Evolutionary conservation across 2,113 vertebrate species (phyloP), one percentile per base, ranked within the genome.

Genomic region (Ceyx cyanopectus): DNA sequence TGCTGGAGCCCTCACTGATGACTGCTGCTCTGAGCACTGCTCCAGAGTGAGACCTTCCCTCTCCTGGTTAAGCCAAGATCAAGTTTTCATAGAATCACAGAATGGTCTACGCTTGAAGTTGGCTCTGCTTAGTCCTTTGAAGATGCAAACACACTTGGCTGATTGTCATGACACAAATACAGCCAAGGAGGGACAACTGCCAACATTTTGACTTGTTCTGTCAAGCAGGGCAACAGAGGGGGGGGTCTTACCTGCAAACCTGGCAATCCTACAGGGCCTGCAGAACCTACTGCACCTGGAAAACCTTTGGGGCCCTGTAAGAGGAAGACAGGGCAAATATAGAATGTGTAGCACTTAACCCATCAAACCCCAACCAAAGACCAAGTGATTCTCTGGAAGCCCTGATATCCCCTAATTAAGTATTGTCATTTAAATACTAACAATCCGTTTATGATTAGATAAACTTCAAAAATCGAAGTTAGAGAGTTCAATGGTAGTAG

Each of bases 221-320:
- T 65, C n/a, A 45, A 54, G 5, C 58, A 77, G 9, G 27, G 37
- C 51, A 81, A 20, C 5, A 30, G 54, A 1, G 24, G 58, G 53
- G 45, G 22, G 22, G n/a, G 57, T 60, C 70, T 68, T 83, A 97
- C 90, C 92, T 53, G 93, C 34, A 95, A 68, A 61, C 98, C 99
- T 58, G 97, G 95, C 12, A 77, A 94, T 68, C 99, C 99, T 9
- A 96, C 93, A 30, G 97, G 97, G 51, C 99, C 99, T 48, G 56
- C 67, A 21, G 96, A 80, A 73, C 99, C 99, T 30, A 81, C 2
- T 8, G 61, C 90, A 65, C 99, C 99, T 5, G 91, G 32, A 29
- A 89, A 87, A 93, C 99, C 99, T 81, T 54, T 92, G 41, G 95
- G 85, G 27, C 99, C 99, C 99, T 99, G 67, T 11, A 96, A 90